Percentiles rank a stretch among this genome's conserved stretches.
These are phyloP conservation scores for Pelobates fuscus DNA, from an alignment of 2,113 vertebrate genomes.

Conservation along the genomic window DNA sequence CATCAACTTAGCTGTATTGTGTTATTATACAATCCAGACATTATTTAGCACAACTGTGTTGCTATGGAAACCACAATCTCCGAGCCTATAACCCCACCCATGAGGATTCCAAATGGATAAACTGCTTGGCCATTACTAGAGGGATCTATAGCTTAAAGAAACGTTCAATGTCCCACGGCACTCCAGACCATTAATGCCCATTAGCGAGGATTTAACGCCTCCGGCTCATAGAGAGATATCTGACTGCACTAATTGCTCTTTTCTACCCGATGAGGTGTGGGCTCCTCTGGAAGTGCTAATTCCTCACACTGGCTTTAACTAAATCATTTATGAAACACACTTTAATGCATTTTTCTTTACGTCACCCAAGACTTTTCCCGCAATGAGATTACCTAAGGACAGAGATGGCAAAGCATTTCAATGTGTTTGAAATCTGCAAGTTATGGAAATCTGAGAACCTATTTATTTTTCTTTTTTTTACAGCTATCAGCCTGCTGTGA, in stretches of 20 bases:
- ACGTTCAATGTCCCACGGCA: background rate
- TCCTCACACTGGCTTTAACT: background rate
- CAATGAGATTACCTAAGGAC: background rate
- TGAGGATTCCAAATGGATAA: background rate
- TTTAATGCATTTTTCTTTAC: slow-evolving; percentile 17
- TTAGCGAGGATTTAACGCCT: slow-evolving; percentile 18
- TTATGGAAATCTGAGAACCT: no score
- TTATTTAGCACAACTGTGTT: no score
- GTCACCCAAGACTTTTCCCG: background rate
- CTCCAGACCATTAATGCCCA: slow-evolving; percentile 15
- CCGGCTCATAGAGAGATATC: background rate
- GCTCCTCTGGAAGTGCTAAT: background rate
- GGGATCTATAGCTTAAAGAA: background rate
- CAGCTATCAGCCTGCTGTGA: no score
- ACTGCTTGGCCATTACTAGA: background rate
- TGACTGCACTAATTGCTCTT: background rate
- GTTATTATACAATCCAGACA: no score
- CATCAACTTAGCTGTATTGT: no score
- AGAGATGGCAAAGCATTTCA: background rate
- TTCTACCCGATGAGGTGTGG: background rate
- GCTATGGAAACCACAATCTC: slow-evolving; percentile 5
- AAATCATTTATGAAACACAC: slow-evolving; percentile 19
- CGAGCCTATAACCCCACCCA: background rate
- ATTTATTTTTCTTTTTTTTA: no score
- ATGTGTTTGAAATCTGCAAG: no score